Evolutionary conservation across 2,113 vertebrate genomes (phyloP).

Genomic region (Thunnus maccoyii): DNA sequence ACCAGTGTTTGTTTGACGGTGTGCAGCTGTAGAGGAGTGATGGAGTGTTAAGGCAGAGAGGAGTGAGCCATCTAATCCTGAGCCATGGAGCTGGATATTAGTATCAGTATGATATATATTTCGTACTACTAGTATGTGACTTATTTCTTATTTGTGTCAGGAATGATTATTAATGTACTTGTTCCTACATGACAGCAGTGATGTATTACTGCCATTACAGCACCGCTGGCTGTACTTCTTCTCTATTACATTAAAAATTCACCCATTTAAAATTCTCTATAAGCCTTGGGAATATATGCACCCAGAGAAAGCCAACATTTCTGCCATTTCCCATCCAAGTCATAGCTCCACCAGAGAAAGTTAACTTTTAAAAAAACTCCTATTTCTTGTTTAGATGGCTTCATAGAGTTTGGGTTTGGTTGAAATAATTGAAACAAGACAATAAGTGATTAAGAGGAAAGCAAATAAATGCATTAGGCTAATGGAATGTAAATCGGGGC

Average conservation of each 20-base stretch:
- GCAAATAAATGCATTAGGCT: conserved; percentile 1
- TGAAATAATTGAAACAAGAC: neutral
- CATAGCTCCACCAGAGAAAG: neutral
- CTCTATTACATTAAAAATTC: conserved; percentile 1
- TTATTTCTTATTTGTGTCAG: neutral
- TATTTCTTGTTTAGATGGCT: too few relatives aligned
- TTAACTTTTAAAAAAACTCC: neutral
- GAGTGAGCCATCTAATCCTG: neutral
- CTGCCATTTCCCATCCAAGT: neutral
- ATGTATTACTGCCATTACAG: conserved; percentile 15
- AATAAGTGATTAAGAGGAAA: neutral
- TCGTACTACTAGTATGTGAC: neutral
- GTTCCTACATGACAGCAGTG: conserved; percentile 1
- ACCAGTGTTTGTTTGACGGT: neutral
- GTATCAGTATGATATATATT: neutral
- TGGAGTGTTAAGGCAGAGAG: neutral
- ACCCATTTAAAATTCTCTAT: neutral
- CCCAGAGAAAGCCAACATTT: neutral
- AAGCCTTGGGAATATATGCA: neutral
- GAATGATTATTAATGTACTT: neutral
- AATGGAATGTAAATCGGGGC: neutral
- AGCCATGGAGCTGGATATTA: neutral
- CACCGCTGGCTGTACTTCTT: neutral
- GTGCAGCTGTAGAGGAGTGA: neutral
- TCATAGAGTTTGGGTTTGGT: too few relatives aligned